phyloP scores from a whole-genome alignment of 2,888 invertebrate genomes.

The Dryomyza anilis region DNA sequence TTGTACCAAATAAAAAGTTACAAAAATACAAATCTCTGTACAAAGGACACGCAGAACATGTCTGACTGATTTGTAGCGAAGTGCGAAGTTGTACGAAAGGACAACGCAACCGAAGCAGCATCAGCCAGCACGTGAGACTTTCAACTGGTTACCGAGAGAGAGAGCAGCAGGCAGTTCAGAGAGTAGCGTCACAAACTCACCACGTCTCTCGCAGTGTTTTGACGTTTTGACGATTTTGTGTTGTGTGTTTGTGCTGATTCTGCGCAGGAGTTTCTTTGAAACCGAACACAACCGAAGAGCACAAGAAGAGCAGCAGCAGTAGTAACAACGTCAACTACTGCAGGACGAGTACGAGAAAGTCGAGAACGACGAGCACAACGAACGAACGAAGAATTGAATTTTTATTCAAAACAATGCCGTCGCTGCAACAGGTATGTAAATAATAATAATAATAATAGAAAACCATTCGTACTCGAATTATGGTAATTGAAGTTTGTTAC shows the following conservation, averaged over 20 bases:
- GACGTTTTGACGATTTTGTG: background rate
- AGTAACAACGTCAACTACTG: constrained; percentile 5
- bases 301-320: background rate
- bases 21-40: too few relatives aligned
- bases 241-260: constrained; percentile 2
- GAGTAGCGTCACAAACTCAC: background rate
- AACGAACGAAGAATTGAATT: constrained; percentile 56
- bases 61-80: background rate
- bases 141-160: background rate
- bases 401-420: constrained; percentile 61
- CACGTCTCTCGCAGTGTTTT: constrained; percentile 2
- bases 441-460: constrained; percentile 53
- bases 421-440: constrained; percentile 61
- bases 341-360: constrained; percentile 29
- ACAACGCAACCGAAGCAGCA: background rate
- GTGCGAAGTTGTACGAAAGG: background rate
- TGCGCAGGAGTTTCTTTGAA: constrained; percentile 19
- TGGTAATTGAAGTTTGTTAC: constrained; percentile 13
- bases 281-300: too few relatives aligned
- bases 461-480: constrained; percentile 30
- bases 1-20: too few relatives aligned
- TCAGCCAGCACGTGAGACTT: background rate
- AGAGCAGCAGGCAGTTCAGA: background rate
- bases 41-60: background rate
- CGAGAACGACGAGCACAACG: constrained; percentile 31